Evolutionary conservation across 2,797 vertebrate genomes (phyloP).

Genomic region (Peromyscus nudipes): DNA sequence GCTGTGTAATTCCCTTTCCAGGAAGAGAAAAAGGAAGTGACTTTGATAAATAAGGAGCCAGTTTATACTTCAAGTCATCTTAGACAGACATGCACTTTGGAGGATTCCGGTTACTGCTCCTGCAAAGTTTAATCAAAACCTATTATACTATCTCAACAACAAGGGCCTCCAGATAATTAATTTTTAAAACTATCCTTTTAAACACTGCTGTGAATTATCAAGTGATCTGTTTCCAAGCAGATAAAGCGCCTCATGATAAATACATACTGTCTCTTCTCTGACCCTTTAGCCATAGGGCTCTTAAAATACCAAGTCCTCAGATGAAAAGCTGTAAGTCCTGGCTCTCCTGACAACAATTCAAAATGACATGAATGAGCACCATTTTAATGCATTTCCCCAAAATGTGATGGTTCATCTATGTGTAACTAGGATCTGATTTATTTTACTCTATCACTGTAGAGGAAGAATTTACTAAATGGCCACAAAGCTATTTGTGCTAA

Average conservation of each 20-base stretch:
- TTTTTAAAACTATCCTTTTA: conserved; percentile 67
- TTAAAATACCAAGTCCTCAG: conserved; percentile 51
- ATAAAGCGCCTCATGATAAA: conserved; percentile 66
- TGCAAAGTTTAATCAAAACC: conserved; percentile 70
- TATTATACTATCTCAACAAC: conserved; percentile 61
- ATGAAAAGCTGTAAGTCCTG: background rate
- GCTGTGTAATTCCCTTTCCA: background rate
- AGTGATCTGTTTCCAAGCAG: conserved; percentile 50
- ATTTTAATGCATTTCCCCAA: background rate
- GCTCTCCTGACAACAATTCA: conserved; percentile 22
- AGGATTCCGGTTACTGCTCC: background rate
- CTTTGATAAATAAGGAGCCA: conserved; percentile 25
- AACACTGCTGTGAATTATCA: conserved; percentile 63
- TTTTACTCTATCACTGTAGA: background rate
- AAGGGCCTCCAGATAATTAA: conserved; percentile 67
- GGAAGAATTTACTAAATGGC: background rate
- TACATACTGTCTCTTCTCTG: conserved; percentile 60
- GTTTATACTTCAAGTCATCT: background rate
- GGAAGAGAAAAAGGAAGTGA: background rate
- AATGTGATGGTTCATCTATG: conserved; percentile 6
- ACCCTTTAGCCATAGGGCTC: background rate
- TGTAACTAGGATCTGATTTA: conserved; percentile 4
- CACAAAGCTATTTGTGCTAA: background rate
- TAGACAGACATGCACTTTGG: background rate
- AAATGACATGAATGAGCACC: background rate